phyloP scores from a whole-genome alignment of 2,113 vertebrate genomes.

The Hystrix brachyura region DNA sequence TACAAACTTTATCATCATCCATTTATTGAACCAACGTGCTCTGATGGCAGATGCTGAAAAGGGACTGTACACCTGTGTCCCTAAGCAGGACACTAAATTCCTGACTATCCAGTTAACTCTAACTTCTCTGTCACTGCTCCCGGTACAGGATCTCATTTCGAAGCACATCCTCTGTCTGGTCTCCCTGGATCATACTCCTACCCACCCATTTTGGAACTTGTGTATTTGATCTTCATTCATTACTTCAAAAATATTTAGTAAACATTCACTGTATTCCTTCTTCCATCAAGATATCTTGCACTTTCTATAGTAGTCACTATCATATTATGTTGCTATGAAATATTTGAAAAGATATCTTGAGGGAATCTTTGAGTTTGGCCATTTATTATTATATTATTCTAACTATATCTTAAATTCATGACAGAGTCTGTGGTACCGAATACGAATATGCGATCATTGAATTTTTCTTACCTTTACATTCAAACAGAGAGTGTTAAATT shows the following conservation, averaged over 20 bases:
- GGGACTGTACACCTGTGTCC: neutral
- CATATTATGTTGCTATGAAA: neutral
- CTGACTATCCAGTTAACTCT: neutral
- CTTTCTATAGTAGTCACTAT: neutral
- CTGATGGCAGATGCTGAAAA: neutral
- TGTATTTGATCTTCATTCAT: neutral
- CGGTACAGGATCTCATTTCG: neutral
- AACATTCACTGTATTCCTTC: neutral
- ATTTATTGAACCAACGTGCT: neutral
- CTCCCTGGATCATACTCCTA: neutral
- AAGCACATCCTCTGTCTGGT: neutral
- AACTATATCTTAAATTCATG: neutral
- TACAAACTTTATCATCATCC: neutral
- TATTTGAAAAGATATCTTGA: neutral
- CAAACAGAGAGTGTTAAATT: neutral
- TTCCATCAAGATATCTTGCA: neutral
- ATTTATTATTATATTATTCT: neutral
- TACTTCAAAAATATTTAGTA: neutral
- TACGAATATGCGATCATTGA: neutral
- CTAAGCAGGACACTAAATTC: neutral
- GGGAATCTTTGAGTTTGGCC: neutral
- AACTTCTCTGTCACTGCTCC: neutral
- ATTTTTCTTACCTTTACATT: neutral
- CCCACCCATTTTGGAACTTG: neutral
- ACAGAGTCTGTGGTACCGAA: neutral